Percentiles rank a stretch among this genome's conserved stretches.
Conservation (phyloP, 2,797 vertebrate species). For the Percopsis omiscomaycus region DNA sequence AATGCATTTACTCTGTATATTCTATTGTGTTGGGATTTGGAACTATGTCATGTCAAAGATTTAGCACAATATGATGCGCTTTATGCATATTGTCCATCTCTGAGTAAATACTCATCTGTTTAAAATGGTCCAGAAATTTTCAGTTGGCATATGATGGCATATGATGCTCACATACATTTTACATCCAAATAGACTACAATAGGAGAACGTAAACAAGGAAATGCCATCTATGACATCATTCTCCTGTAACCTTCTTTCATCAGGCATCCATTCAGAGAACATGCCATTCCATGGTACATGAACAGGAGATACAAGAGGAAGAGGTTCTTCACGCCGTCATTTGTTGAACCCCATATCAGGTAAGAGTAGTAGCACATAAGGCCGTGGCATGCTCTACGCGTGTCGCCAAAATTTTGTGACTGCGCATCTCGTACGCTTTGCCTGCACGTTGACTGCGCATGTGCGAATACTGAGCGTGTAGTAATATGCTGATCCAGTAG, state of each 20-base stretch:
- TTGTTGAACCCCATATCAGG: conserved; percentile 85
- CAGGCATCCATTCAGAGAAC: conserved; percentile 91
- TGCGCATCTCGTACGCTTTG: too few species aligned
- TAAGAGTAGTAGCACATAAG: conserved; percentile 46
- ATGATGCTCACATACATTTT: neutral
- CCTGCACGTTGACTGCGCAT: too few species aligned
- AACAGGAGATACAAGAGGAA: conserved; percentile 84
- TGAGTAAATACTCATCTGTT: neutral
- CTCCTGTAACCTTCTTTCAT: conserved; percentile 10
- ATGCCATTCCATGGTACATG: conserved; percentile 92
- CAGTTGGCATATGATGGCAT: neutral
- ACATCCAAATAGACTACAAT: neutral
- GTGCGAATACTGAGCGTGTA: too few species aligned
- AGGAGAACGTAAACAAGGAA: neutral
- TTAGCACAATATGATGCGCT: neutral
- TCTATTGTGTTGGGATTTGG: neutral
- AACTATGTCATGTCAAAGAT: neutral
- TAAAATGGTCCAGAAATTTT: neutral
- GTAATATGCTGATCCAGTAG: too few species aligned
- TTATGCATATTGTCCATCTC: neutral
- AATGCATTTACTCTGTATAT: too few species aligned
- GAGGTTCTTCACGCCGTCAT: conserved; percentile 83
- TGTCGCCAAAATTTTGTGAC: too few species aligned
- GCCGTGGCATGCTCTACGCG: neutral
- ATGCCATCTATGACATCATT: neutral